Evolutionary conservation across 1,140 invertebrate species (phyloP).

Genomic region (Polyergus mexicanus): DNA sequence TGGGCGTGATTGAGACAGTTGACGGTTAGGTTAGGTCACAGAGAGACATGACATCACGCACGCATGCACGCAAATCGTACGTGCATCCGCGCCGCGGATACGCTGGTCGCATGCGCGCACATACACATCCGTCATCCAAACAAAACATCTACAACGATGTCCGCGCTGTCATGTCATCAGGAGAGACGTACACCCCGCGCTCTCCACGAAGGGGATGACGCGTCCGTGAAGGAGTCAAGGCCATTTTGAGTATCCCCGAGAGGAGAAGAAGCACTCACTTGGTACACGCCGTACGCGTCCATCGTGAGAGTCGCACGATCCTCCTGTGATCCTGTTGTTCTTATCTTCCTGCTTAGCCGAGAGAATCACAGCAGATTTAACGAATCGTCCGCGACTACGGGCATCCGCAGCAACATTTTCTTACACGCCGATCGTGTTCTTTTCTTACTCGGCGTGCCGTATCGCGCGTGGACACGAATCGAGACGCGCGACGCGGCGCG

Average conservation of each 20-base stretch:
- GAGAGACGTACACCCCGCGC: slow-evolving; percentile 18
- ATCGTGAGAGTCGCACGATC: slow-evolving; percentile 71
- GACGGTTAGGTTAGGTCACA: slow-evolving; percentile 71
- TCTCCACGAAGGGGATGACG: background rate
- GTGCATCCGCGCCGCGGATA: background rate
- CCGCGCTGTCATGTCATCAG: slow-evolving; percentile 28
- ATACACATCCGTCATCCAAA: slow-evolving; percentile 25
- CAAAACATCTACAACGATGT: slow-evolving; percentile 10
- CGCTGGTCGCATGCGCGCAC: background rate
- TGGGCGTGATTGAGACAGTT: slow-evolving; percentile 81
- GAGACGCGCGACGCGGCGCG: slow-evolving; percentile 16
- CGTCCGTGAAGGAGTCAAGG: slow-evolving; percentile 71
- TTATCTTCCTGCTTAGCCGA: background rate
- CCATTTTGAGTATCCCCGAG: slow-evolving; percentile 76
- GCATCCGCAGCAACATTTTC: slow-evolving; percentile 33
- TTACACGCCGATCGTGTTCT: background rate
- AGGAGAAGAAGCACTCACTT: slow-evolving; percentile 81
- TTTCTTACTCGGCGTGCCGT: background rate
- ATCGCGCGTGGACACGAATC: slow-evolving; percentile 12
- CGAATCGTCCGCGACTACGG: background rate
- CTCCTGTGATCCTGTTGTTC: background rate
- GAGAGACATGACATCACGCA: slow-evolving; percentile 80
- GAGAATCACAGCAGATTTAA: slow-evolving; percentile 23
- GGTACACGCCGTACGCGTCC: slow-evolving; percentile 85
- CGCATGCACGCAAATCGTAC: slow-evolving; percentile 24